phyloP scores from a whole-genome alignment of 2,797 vertebrate genomes.

The Macropus fuliginosus region DNA sequence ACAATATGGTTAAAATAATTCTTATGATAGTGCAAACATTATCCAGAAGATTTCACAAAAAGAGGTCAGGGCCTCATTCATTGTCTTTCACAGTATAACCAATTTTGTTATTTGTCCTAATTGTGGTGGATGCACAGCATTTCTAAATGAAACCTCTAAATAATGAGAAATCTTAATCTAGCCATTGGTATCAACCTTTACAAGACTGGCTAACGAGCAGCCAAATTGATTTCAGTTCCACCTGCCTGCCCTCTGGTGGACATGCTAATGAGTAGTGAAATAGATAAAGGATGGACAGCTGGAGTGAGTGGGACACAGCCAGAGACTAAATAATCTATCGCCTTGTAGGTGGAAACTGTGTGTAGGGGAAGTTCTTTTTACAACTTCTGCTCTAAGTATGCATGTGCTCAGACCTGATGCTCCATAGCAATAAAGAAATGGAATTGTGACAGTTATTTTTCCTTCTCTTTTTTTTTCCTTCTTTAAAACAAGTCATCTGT shows the following conservation, averaged over 20 bases:
- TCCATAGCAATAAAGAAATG: not conserved
- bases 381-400: constrained; percentile 34
- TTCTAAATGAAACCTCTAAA: not conserved
- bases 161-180: constrained; percentile 42
- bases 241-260: constrained; percentile 73
- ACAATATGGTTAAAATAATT: not conserved
- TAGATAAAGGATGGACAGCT: constrained; percentile 27
- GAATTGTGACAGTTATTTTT: not conserved
- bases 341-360: not conserved
- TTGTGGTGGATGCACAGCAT: not conserved
- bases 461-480: not conserved
- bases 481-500: constrained; percentile 11
- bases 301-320: not conserved
- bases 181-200: not conserved
- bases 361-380: constrained; percentile 41
- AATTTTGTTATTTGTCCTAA: not conserved
- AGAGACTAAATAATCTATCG: constrained; percentile 20
- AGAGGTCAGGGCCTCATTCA: not conserved
- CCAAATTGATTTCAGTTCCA: constrained; percentile 36
- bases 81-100: not conserved
- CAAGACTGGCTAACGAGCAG: not conserved
- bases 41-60: not conserved
- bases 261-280: constrained; percentile 49
- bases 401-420: not conserved
- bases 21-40: not conserved